Percentiles rank a stretch among this genome's conserved stretches.
phyloP scores from a whole-genome alignment of 2,797 vertebrate species.

The Micromesistius poutassou region DNA sequence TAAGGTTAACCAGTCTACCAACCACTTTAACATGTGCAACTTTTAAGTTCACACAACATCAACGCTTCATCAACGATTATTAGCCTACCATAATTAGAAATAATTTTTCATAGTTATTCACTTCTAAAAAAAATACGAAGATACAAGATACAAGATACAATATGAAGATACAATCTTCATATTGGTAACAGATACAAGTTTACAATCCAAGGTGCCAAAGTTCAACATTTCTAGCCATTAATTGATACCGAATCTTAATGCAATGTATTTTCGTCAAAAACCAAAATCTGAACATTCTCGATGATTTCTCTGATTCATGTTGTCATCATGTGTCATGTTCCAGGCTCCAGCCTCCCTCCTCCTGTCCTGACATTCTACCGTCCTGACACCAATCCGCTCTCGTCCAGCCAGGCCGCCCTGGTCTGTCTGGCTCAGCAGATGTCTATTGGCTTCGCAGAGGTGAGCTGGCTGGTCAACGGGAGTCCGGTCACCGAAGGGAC shows the following conservation, averaged over 20 bases:
- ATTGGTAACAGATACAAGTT: too few relatives aligned
- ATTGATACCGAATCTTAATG: not conserved
- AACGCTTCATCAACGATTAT: too few relatives aligned
- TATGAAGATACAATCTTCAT: too few relatives aligned
- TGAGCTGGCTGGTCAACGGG: constrained; percentile 57
- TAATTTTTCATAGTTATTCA: too few relatives aligned
- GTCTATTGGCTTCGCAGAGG: constrained; percentile 47
- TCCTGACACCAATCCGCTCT: constrained; percentile 57
- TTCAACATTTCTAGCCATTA: not conserved
- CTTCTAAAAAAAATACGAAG: too few relatives aligned
- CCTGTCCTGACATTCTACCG: constrained; percentile 63
- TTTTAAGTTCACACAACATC: too few relatives aligned
- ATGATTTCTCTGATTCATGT: too few relatives aligned
- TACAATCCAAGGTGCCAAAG: too few relatives aligned
- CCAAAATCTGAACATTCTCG: not conserved
- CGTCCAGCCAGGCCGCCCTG: constrained; percentile 49
- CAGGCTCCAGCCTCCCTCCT: constrained; percentile 43
- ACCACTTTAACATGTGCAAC: too few relatives aligned
- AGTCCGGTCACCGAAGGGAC: constrained; percentile 49
- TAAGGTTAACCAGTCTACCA: too few relatives aligned
- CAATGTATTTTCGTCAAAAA: not conserved
- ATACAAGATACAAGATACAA: too few relatives aligned
- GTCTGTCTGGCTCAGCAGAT: constrained; percentile 55
- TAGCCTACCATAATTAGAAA: too few relatives aligned
- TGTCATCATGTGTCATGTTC: not conserved